phyloP scores from a whole-genome alignment of 2,113 vertebrate genomes.

The Oryzias celebensis region DNA sequence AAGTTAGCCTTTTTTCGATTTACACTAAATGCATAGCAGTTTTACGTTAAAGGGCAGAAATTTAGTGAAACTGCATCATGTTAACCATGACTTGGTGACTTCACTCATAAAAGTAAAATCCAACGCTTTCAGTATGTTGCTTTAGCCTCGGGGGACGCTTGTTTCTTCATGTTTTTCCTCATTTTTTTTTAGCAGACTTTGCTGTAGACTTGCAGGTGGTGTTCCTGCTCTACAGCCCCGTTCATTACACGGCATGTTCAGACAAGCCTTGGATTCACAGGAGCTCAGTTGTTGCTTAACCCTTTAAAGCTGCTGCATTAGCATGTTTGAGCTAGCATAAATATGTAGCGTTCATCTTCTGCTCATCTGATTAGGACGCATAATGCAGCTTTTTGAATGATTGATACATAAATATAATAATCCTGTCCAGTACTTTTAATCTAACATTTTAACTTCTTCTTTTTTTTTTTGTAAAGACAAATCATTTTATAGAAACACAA shows the following conservation, averaged over 20 bases:
- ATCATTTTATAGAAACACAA: no score
- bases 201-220: conserved; percentile 41
- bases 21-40: background rate
- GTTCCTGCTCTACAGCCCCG: conserved; percentile 27
- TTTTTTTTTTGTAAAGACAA: no score
- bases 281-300: conserved; percentile 22
- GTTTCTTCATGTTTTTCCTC: background rate
- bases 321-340: conserved; percentile 6
- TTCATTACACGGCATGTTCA: conserved; percentile 44
- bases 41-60: conserved; percentile 5
- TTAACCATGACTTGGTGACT: conserved; percentile 16
- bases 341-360: no score
- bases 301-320: conserved; percentile 54
- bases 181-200: conserved; percentile 18
- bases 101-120: conserved; percentile 6
- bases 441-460: no score
- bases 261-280: conserved; percentile 51
- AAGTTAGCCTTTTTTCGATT: background rate
- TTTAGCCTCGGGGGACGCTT: conserved; percentile 17
- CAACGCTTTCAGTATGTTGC: conserved; percentile 17
- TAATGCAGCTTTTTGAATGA: no score
- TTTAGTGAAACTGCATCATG: conserved; percentile 1
- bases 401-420: no score
- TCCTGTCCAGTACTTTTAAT: no score
- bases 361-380: no score